phyloP scores from a whole-genome alignment of 2,797 vertebrate genomes.

The Rallus crepitans region DNA sequence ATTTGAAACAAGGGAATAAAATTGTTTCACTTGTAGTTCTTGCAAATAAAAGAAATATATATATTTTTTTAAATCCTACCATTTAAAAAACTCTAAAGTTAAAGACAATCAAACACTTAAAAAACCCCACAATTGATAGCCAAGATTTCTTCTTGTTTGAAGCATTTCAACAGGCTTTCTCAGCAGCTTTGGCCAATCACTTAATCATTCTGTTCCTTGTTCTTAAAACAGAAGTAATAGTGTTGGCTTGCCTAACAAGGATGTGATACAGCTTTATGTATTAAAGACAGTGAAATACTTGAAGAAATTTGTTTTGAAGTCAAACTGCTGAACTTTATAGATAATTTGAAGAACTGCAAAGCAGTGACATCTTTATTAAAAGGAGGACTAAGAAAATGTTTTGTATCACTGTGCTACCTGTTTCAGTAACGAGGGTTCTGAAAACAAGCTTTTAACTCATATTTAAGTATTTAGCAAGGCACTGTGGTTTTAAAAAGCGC shows the following conservation, averaged over 20 bases:
- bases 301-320: background rate
- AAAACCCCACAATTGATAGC: background rate
- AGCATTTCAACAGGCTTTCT: background rate
- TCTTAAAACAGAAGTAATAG: background rate
- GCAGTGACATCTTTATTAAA: background rate
- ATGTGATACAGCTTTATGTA: background rate
- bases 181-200: background rate
- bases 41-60: background rate
- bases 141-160: background rate
- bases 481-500: constrained; percentile 7
- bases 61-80: background rate
- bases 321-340: background rate
- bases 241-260: background rate
- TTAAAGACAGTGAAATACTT: background rate
- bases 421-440: background rate
- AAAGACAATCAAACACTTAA: background rate
- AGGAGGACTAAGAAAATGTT: background rate
- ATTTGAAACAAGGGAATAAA: background rate
- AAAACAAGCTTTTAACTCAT: constrained; percentile 21
- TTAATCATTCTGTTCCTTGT: background rate
- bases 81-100: background rate
- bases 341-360: background rate
- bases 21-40: background rate
- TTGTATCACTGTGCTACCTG: background rate
- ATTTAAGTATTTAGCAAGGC: constrained; percentile 23